Conservation (phyloP, 2,797 vertebrate species). For the Halcyon leucocephala region DNA sequence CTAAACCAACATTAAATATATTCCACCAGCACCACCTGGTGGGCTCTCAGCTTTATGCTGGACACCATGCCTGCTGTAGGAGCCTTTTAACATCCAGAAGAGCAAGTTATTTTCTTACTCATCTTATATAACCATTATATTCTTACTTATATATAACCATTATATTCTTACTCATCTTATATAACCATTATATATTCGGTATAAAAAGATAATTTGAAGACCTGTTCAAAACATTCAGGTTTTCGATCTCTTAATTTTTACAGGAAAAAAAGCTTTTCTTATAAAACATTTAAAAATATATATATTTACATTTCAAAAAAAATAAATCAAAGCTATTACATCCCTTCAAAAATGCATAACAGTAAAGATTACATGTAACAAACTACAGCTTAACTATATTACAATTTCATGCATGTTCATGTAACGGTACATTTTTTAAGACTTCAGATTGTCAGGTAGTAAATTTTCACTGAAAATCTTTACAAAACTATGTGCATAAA, state of each 20-base stretch:
- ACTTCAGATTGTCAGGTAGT: not conserved
- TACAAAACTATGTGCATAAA: not conserved
- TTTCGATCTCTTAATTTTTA: not conserved
- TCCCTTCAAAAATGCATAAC: not conserved
- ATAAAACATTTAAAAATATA: not conserved
- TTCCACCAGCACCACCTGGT: slow-evolving; percentile 80
- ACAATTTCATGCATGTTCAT: not conserved
- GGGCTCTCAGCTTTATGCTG: slow-evolving; percentile 23
- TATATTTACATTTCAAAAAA: too few relatives aligned
- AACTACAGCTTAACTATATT: not conserved
- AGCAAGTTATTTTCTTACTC: not conserved
- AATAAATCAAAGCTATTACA: not conserved
- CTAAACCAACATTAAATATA: not conserved
- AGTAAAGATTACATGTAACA: not conserved
- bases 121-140: not conserved
- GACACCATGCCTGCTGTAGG: not conserved
- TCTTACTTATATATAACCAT: too few relatives aligned
- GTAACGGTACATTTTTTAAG: not conserved
- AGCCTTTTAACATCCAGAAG: not conserved
- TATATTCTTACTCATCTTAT: not conserved
- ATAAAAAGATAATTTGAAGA: not conserved
- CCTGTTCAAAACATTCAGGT: not conserved
- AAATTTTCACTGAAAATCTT: not conserved
- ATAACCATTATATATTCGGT: not conserved
- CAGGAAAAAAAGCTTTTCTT: not conserved